Evolutionary conservation across 35 echinoderm and acorn worm genomes (phyloP), one percentile per base, ranked within the genome.

Genomic region (Acanthaster planci): DNA sequence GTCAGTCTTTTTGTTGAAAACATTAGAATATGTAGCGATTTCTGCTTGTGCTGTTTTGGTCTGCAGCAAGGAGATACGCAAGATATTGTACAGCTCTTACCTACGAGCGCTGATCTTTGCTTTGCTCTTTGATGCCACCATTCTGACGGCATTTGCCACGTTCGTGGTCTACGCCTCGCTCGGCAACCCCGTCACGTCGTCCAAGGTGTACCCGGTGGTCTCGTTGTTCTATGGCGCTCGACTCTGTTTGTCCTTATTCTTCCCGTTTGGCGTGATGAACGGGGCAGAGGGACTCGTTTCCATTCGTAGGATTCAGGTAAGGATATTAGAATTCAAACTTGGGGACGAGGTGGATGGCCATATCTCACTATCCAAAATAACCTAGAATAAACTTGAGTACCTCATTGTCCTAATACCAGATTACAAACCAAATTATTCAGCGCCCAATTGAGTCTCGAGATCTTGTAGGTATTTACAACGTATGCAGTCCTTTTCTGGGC

Each of bases 51-150:
- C 38, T 16, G 40, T 32, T 80, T 58, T 68, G 40, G 3, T 22
- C 26, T 39, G 1, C 81, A 94, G 92, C 77, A 94, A 90, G 80
- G 93, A 95, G 58, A 86, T 95, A 1, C 67, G 58, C 52, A 91
- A 92, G 53, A 84, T 95, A 12, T 54, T 86, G 85, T 26, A 67
- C 29, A 58, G 84, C 30, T 78, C 93, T 1, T 67, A 68, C 42
- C 80, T 95, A 0, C 84, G 89, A 19, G 58, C 75, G 8, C 80
- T 88, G 29, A 92, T 78, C 54, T 34, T 85, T 2, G 76, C 79
- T 1, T 88, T 92, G 76, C 92, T 80, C 50, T 92, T 84, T 81
- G 34, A 60, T 21, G 42, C 89, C 15, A 47, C 85, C 0, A 38
- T 51, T 39, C 42, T 96, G 51, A 82, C 92, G 0, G 31, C 77